phyloP scores from a whole-genome alignment of 30 jellyfish, hydroid and myxozoan genomes.

The Mastigias papua region DNA sequence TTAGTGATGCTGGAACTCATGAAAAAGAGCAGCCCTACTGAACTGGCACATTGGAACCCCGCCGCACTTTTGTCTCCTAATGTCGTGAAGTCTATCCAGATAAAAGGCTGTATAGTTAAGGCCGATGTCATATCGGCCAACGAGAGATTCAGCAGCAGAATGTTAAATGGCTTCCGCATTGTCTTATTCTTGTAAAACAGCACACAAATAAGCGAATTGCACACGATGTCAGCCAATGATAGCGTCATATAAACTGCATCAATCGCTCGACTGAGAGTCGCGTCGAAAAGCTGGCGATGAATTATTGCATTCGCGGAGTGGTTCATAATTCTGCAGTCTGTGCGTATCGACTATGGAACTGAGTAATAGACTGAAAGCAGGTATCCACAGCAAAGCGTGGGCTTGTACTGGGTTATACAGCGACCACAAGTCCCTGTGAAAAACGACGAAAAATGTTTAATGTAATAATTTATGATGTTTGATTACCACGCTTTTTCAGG shows the following conservation, averaged over 20 bases:
- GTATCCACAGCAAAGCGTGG: too few species aligned
- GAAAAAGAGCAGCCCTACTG: constrained; percentile 6
- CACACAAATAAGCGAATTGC: background rate
- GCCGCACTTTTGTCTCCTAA: background rate
- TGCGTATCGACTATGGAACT: background rate
- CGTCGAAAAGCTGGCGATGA: background rate
- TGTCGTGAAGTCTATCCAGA: constrained; percentile 2
- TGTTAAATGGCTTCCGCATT: background rate
- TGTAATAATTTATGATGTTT: too few species aligned
- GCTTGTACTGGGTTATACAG: too few species aligned
- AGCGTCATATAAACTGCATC: background rate
- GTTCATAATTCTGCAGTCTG: background rate
- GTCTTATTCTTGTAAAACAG: background rate
- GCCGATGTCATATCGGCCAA: constrained; percentile 10
- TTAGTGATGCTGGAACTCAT: background rate
- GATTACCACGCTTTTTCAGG: too few species aligned
- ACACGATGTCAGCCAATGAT: background rate
- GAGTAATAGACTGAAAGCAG: too few species aligned
- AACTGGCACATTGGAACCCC: background rate
- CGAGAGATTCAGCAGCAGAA: background rate
- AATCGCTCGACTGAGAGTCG: background rate
- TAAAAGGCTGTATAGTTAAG: background rate
- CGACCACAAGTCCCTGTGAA: too few species aligned
- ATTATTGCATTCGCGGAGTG: background rate
- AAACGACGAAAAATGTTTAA: too few species aligned